Conservation (phyloP, 2,113 vertebrate species). For the Okapia johnstoni region DNA sequence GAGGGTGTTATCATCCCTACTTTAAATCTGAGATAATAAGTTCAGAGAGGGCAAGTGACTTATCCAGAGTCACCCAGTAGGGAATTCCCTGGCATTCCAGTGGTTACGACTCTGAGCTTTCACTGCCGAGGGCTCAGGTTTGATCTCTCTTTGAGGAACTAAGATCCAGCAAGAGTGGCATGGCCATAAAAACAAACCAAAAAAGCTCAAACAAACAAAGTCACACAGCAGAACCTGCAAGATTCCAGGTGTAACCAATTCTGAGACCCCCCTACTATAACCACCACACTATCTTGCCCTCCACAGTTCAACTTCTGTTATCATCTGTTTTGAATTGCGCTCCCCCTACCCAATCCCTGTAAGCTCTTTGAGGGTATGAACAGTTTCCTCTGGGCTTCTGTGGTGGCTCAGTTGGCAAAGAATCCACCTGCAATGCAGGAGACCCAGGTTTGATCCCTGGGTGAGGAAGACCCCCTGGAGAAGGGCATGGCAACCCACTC, state of each 20-base stretch:
- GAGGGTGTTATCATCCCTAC: background rate
- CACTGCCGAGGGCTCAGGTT: background rate
- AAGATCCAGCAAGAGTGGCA: background rate
- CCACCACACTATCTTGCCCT: background rate
- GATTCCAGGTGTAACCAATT: background rate
- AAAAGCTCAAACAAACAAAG: background rate
- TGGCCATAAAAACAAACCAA: background rate
- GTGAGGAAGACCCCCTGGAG: background rate
- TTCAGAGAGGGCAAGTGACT: background rate
- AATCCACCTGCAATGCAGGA: background rate
- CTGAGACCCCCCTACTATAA: background rate
- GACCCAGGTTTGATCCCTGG: background rate
- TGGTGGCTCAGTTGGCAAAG: background rate
- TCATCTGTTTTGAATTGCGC: background rate
- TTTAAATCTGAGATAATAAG: background rate
- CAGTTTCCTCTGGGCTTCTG: background rate
- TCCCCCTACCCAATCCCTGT: background rate
- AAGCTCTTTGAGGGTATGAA: background rate
- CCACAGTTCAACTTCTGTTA: background rate
- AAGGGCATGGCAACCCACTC: background rate
- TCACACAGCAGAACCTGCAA: background rate
- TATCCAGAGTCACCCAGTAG: background rate
- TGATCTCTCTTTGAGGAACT: background rate
- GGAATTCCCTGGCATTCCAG: background rate
- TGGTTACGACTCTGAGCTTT: background rate